Percentiles rank a stretch among this genome's conserved stretches.
phyloP scores from a whole-genome alignment of 2,797 vertebrate species.

The Typhlichthys eigenmanni region DNA sequence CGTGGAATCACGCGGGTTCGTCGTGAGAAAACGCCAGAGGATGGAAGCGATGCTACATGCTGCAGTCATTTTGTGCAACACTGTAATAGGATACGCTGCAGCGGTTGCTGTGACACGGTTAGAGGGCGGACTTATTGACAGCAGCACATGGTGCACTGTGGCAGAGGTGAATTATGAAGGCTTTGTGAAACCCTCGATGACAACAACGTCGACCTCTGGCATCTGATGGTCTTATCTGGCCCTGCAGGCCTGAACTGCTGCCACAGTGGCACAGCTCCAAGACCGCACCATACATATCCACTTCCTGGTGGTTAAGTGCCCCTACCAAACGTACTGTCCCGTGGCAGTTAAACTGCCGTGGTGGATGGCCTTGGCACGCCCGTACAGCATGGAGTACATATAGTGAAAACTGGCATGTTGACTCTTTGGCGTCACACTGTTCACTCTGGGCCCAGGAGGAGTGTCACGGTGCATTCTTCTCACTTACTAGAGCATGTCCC shows the following conservation, averaged over 20 bases:
- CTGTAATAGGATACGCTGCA: slow-evolving; percentile 41
- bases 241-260: slow-evolving; percentile 14
- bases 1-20: slow-evolving; percentile 35
- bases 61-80: slow-evolving; percentile 43
- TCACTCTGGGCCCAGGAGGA: slow-evolving; percentile 69
- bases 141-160: slow-evolving; percentile 28
- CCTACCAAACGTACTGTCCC: slow-evolving; percentile 31
- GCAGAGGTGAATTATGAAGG: slow-evolving; percentile 45
- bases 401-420: slow-evolving; percentile 71
- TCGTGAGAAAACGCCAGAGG: slow-evolving; percentile 56
- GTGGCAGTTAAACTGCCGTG: slow-evolving; percentile 55
- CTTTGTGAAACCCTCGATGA: slow-evolving; percentile 42
- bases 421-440: slow-evolving; percentile 67
- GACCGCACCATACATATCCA: slow-evolving; percentile 22
- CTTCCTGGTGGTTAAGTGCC: slow-evolving; percentile 35
- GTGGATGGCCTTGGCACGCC: slow-evolving; percentile 49
- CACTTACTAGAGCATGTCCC: slow-evolving; percentile 62
- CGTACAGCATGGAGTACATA: slow-evolving; percentile 46
- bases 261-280: slow-evolving; percentile 22
- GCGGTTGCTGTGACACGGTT: slow-evolving; percentile 50
- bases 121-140: slow-evolving; percentile 22
- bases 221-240: slow-evolving; percentile 44
- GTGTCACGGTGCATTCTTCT: slow-evolving; percentile 68
- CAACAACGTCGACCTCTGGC: slow-evolving; percentile 37
- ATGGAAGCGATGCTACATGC: slow-evolving; percentile 40